These are phyloP conservation scores for Tinea trinotella DNA, from an alignment of 2,888 invertebrate genomes.

Conservation along the genomic window DNA sequence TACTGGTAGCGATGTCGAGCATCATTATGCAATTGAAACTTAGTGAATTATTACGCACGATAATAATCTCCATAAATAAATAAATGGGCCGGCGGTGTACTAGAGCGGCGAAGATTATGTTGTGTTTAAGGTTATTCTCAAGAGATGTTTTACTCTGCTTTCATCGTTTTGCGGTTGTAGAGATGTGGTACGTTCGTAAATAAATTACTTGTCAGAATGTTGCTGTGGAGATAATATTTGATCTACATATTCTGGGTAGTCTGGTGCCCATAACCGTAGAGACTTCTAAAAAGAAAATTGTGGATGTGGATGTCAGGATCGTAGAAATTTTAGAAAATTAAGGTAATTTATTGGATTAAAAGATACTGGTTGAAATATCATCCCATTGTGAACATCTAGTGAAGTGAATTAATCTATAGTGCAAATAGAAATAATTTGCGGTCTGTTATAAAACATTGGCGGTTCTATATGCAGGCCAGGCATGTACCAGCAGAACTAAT, in stretches of 20 bases:
- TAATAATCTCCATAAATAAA: constrained; percentile 69
- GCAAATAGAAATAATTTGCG: too few species aligned
- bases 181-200: background rate
- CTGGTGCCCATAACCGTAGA: too few species aligned
- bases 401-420: too few species aligned
- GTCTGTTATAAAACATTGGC: too few species aligned
- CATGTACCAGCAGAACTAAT: too few species aligned
- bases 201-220: constrained; percentile 12
- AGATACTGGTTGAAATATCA: too few species aligned
- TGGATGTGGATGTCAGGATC: too few species aligned
- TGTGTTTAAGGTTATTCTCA: constrained; percentile 25
- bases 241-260: background rate
- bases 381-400: too few species aligned
- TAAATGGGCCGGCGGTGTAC: constrained; percentile 40
- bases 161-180: constrained; percentile 6
- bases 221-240: background rate
- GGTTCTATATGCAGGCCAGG: too few species aligned
- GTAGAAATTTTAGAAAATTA: too few species aligned
- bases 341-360: too few species aligned
- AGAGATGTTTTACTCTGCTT: constrained; percentile 8
- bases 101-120: constrained; percentile 38
- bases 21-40: constrained; percentile 72
- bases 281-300: too few species aligned
- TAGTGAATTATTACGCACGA: constrained; percentile 70
- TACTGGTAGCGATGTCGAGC: constrained; percentile 60